Percentiles rank a stretch among this genome's conserved stretches.
phyloP scores from a whole-genome alignment of 2,113 vertebrate genomes.

The Danio rerio region GRCz12tu NC_133186.1:7477501-7478000 shows the following conservation, averaged over 20 bases:
- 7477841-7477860: constrained; percentile 81
- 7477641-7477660: no score
- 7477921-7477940: background rate
- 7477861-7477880: constrained; percentile 83
- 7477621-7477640: no score
- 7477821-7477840: constrained; percentile 87
- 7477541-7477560: no score
- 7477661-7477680: no score
- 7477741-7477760: background rate
- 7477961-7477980: no score
- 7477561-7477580: no score
- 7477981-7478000: constrained; percentile 73
- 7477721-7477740: background rate
- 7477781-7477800: background rate
- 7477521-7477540: no score
- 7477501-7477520: no score
- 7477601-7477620: no score
- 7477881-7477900: constrained; percentile 71
- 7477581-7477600: no score
- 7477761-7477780: background rate
- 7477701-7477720: background rate
- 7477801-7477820: background rate
- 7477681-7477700: no score
- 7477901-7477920: background rate
- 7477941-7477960: background rate